Conservation (phyloP, 1,140 invertebrate genomes). For the Drosophila teissieri region DNA sequence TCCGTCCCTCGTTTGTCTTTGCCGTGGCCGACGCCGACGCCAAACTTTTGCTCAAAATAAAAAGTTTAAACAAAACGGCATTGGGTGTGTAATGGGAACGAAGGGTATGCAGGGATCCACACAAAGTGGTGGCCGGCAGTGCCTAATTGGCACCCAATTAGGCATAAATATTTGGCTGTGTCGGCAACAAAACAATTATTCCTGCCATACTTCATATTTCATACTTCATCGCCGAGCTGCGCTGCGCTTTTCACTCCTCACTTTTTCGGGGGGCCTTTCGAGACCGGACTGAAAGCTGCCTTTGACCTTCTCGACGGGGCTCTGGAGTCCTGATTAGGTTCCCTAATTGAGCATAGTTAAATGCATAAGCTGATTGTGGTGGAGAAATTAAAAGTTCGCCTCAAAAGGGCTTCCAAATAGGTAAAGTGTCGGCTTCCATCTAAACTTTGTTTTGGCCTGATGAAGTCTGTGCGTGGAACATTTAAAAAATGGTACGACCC, state of each 20-base stretch:
- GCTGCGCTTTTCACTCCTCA: slow-evolving; percentile 36
- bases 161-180: slow-evolving; percentile 59
- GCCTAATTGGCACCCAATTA: slow-evolving; percentile 56
- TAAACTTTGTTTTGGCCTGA: slow-evolving; percentile 1
- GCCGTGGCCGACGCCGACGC: slow-evolving; percentile 5
- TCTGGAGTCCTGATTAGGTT: slow-evolving; percentile 30
- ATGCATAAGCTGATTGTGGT: slow-evolving; percentile 48
- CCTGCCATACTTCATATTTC: slow-evolving; percentile 39
- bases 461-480: no score
- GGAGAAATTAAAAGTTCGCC: slow-evolving; percentile 13
- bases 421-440: not conserved
- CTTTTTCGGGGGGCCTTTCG: not conserved
- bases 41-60: slow-evolving; percentile 36
- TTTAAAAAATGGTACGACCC: not conserved
- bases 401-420: slow-evolving; percentile 6
- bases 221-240: slow-evolving; percentile 27
- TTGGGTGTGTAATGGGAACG: not conserved
- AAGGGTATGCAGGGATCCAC: slow-evolving; percentile 12
- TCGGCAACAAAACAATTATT: slow-evolving; percentile 57
- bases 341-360: slow-evolving; percentile 55
- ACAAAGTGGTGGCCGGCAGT: slow-evolving; percentile 39
- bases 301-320: slow-evolving; percentile 32
- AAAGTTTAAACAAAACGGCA: slow-evolving; percentile 48
- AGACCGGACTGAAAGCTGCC: slow-evolving; percentile 7
- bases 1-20: slow-evolving; percentile 37